Evolutionary conservation across 2,888 invertebrate genomes (phyloP), one percentile per base, ranked within the genome.

Genomic region (Apoda limacodes): DNA sequence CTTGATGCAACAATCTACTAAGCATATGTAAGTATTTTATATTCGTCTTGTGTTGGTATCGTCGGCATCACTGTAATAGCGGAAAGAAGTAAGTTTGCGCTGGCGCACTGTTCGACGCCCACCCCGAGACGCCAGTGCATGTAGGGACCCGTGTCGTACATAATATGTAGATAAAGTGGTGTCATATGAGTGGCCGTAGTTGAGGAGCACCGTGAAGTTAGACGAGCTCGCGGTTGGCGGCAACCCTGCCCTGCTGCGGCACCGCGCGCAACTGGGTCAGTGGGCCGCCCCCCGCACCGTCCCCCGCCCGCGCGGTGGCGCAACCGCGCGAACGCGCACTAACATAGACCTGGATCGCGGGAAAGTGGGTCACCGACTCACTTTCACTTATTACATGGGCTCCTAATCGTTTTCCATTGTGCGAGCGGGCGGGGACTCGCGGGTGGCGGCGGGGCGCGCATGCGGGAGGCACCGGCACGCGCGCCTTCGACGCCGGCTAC

Each of bases 291-390:
- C 30, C 26, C 13, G 23, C 24, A 3, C 24, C 13, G 19, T 52
- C 59, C 83, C 82, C 84, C 83, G 74, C 68, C 70, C 70, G 70
- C 62, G 61, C 65, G 63, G 71, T 72, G 70, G 82, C 83, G 71
- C 70, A 72, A 71, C 67, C 65, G 69, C 74, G 74, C 72, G 72
- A 76, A 70, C 78, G 74, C 74, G 76, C 76, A 78, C 87, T 88
- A 89, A 91, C 91, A 92, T 92, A 91, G 91, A 91, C 91, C 91
- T 91, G 90, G 89, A 91, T 91, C 88, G 86, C 83, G 83, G 85
- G 88, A 90, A 92, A 92, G 91, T 92, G 87, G 92, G 92, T 91
- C 92, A 90, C 86, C 85, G 83, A 85, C 83, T 89, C 88, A 89
- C 90, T 90, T 90, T 90, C 89, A 90, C 90, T 90, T 88, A 88